A percentile compares a stretch with the other conserved stretches of the same genome.
phyloP scores from a whole-genome alignment of 2,113 vertebrate species.

The Ophthalmolycus amberensis region DNA sequence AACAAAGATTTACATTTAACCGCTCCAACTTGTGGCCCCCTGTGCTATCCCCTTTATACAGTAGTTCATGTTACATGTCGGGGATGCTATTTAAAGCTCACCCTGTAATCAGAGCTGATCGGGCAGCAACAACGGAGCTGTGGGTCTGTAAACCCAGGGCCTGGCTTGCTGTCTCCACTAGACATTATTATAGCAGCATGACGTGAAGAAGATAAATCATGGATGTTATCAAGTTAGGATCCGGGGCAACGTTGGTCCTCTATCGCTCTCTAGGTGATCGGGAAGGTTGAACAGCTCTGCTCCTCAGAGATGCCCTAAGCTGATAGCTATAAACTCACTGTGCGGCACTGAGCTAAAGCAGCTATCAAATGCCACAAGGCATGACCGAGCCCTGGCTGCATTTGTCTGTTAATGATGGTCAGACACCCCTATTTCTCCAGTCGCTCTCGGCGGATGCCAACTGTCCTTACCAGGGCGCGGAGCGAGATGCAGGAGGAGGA shows the following conservation, averaged over 20 bases:
- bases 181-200: conserved; percentile 65
- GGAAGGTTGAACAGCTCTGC: conserved; percentile 53
- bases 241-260: conserved; percentile 35
- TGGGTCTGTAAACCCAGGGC: conserved; percentile 41
- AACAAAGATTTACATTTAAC: conserved; percentile 10
- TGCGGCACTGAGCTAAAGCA: conserved; percentile 26
- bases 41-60: conserved; percentile 6
- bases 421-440: conserved; percentile 48
- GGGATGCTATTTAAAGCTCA: conserved; percentile 34
- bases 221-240: conserved; percentile 70
- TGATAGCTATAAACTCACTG: conserved; percentile 57
- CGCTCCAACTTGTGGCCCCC: background rate
- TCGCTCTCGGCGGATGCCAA: conserved; percentile 40
- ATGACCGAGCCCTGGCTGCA: conserved; percentile 50
- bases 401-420: conserved; percentile 70
- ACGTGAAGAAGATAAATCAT: conserved; percentile 77
- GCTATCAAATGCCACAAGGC: conserved; percentile 51
- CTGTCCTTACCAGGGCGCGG: conserved; percentile 17
- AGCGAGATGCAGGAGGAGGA: conserved; percentile 41
- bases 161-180: conserved; percentile 40
- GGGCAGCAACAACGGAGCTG: conserved; percentile 45
- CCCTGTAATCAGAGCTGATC: conserved; percentile 59
- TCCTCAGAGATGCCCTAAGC: conserved; percentile 58
- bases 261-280: conserved; percentile 65
- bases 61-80: conserved; percentile 55